Conservation (phyloP, 2,113 vertebrate species). For the Phoenicopterus ruber region DNA sequence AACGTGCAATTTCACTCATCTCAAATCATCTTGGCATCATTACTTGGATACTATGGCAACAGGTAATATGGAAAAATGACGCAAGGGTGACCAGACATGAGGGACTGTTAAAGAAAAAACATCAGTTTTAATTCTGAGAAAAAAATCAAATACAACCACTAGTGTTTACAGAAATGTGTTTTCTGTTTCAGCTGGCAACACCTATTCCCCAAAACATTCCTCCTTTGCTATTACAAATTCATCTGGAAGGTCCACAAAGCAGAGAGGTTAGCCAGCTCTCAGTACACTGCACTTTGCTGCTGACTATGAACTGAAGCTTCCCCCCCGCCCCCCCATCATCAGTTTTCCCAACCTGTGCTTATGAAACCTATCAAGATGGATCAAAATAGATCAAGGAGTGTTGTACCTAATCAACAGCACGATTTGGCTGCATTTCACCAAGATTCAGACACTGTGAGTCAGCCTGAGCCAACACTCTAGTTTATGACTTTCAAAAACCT, state of each 20-base stretch:
- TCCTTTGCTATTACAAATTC: not conserved
- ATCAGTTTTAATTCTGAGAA: not conserved
- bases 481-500: not conserved
- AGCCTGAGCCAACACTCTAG: not conserved
- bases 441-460: not conserved
- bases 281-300: not conserved
- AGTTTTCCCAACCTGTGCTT: not conserved
- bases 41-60: not conserved
- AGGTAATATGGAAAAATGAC: not conserved
- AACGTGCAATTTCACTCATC: not conserved
- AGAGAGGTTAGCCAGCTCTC: not conserved
- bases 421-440: not conserved
- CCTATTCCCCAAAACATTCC: slow-evolving; percentile 1
- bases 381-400: slow-evolving; percentile 8
- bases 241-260: slow-evolving; percentile 1
- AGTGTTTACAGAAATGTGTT: slow-evolving; percentile 31
- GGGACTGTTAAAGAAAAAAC: not conserved
- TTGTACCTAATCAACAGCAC: not conserved
- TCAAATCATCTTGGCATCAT: not conserved
- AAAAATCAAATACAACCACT: not conserved
- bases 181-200: slow-evolving; percentile 44
- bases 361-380: not conserved
- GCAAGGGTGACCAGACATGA: not conserved
- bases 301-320: not conserved
- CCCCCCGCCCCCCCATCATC: not conserved